Base-by-base conservation (phyloP, 1,140 invertebrate species). In the Cephus cinctus region DNA sequence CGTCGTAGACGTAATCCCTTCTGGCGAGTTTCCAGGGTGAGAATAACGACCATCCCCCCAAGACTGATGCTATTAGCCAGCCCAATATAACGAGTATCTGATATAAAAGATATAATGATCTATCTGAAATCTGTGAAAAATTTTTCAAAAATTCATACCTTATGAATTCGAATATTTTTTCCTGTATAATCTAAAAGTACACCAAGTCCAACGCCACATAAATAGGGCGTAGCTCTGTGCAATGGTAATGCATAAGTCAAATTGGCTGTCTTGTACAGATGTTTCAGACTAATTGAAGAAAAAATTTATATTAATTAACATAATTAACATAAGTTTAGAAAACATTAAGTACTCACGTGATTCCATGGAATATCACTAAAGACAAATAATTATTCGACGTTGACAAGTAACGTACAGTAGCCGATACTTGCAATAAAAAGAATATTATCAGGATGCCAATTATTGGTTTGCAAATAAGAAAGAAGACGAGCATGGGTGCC, bases 401-500 rank as follows among this genome's bases (percentile, higher is more conserved):
- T 1, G 80, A 76, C 1, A 81, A 75, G 61, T 82, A 86, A 48
- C 85, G 75, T 8, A 83, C 69, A 19, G 81, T 82, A 0, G 83
- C 81, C 0, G 86, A 83, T 3, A 81, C 48, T 21, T 78, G 60
- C 35, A 83, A 75, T 2, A 86, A 50, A 12, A 76, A 73, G 5
- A 79, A 76, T 52, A 85, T 72, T 3, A 83, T 42, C 2, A 79
- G 57, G 23, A 79, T 67, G 2, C 81, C 80, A 19, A 81, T 59
- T 2, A 78, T 68, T 0, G 78, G 72, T 53, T 81, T 81, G 3
- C 76, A 74, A 39, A 79, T 78, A 9, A 88, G 71, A 8, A 85
- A 77, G 73, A 86, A 87, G 0, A 90, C 79, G 5, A 92, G 64
- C 1, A 88, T 67, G 1, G 88, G 83, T 4, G 86, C 83, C 2